Base-by-base conservation (phyloP, 2,113 vertebrate species). In the Octodon degus region DNA sequence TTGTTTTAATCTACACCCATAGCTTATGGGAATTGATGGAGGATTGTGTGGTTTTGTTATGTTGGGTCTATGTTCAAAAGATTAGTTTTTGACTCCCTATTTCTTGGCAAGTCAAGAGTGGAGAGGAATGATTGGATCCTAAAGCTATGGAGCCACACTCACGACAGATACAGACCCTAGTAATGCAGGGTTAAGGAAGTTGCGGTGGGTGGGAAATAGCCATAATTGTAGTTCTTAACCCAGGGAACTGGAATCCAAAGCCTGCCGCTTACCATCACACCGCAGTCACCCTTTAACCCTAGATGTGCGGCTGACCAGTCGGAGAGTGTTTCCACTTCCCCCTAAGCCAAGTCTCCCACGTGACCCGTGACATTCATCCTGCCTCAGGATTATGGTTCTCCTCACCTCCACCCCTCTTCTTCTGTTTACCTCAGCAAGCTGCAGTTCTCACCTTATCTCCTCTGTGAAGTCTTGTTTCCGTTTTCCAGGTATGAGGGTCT, bases 1-100 rank as follows among this genome's bases (percentile, higher is more conserved):
- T 96, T 60, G 12, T 37, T 89, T 80, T 85, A 96, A 74, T 22
- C 34, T 92, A 74, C 24, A 62, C 43, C 90, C 74, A 34, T 58
- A 50, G 53, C 12, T 13, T 22, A 7, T 70, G 17, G 83, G 43
- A 55, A 86, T 34, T 85, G 37, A 74, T 90, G 53, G 77, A 50
- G 81, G 77, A 16, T n/a, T 80, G 62, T 43, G n/a, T 63, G 24
- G 43, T 43, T 93, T 86, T 88, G 37, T 90, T 86, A 25, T 7
- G 24, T 76, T 90, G 70, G 14, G 10, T 87, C 37, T 17, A 55
- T 86, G 30, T 12, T 83, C 27, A 53, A 67, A 90, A 60, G 7
- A 47, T 86, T 16, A 53, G 37, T 37, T 43, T 81, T 43, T 74
- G 32, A 68, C 34, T 96, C 22, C 32, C 50, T 72, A 17, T 86